A percentile compares a stretch with the other conserved stretches of the same genome.
Evolutionary conservation across 2,113 vertebrate genomes (phyloP).

Genomic region (Heloderma charlesbogerti): DNA sequence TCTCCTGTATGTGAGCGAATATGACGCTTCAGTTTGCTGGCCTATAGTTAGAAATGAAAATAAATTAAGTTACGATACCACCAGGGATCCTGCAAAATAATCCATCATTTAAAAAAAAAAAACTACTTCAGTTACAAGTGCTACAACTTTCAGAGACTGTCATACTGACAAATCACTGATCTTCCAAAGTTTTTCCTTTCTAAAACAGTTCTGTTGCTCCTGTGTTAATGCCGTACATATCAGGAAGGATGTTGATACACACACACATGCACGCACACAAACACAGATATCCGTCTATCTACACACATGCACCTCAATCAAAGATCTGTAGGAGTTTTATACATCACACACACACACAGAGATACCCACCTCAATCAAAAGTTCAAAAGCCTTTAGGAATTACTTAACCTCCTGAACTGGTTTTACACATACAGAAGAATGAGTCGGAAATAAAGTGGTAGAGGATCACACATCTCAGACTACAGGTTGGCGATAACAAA

Average conservation of each 20-base stretch:
- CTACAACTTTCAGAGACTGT: neutral
- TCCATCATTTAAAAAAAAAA: neutral
- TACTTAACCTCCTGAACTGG: neutral
- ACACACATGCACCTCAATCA: too few relatives aligned
- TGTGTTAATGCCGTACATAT: neutral
- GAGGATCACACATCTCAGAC: neutral
- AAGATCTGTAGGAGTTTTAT: too few relatives aligned
- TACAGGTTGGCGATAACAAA: neutral
- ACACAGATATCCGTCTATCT: neutral
- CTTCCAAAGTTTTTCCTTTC: neutral
- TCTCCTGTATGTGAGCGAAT: constrained; percentile 74
- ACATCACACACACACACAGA: too few relatives aligned
- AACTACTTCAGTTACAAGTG: neutral
- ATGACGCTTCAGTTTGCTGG: constrained; percentile 76
- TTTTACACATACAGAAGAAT: neutral
- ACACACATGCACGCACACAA: too few relatives aligned
- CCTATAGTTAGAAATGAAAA: constrained; percentile 38
- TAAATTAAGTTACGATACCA: neutral
- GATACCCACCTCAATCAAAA: too few relatives aligned
- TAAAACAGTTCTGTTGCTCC: neutral
- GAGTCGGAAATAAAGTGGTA: neutral
- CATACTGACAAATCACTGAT: accelerated
- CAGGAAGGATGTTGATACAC: neutral
- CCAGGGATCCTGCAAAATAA: neutral
- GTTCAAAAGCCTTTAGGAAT: neutral